Percentiles rank a stretch among this genome's conserved stretches.
These are phyloP conservation scores for Agriopis marginaria DNA, from an alignment of 2,888 invertebrate species.

Conservation along the genomic window DNA sequence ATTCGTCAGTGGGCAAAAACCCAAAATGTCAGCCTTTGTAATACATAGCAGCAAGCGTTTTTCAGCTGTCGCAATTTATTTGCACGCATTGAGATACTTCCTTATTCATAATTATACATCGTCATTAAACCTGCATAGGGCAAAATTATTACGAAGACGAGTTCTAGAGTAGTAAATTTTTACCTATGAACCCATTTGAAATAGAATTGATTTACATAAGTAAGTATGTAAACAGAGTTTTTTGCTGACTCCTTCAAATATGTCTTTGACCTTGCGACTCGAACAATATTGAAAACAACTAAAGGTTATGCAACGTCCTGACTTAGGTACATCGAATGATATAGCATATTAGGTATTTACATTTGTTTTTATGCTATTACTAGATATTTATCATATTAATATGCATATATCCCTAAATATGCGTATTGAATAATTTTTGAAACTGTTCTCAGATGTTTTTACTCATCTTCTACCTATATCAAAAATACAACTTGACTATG, in stretches of 20 bases:
- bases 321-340: too few species aligned
- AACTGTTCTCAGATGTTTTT: too few species aligned
- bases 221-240: not conserved
- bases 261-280: not conserved
- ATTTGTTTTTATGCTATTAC: too few species aligned
- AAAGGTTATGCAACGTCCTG: not conserved
- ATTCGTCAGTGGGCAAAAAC: not conserved
- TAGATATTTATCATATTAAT: too few species aligned
- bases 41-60: not conserved
- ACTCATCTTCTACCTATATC: too few species aligned
- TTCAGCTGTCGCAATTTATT: not conserved
- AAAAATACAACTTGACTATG: too few species aligned
- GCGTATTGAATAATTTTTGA: too few species aligned
- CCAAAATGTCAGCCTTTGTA: not conserved
- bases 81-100: not conserved
- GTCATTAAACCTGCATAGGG: too few species aligned
- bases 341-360: too few species aligned
- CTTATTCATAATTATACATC: not conserved
- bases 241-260: not conserved
- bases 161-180: too few species aligned
- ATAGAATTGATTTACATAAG: not conserved
- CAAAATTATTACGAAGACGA: too few species aligned
- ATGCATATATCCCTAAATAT: too few species aligned
- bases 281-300: not conserved
- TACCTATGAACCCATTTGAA: constrained; percentile 1